Evolutionary conservation across 2,888 invertebrate genomes (phyloP).

Genomic region (Ormia ochracea): DNA sequence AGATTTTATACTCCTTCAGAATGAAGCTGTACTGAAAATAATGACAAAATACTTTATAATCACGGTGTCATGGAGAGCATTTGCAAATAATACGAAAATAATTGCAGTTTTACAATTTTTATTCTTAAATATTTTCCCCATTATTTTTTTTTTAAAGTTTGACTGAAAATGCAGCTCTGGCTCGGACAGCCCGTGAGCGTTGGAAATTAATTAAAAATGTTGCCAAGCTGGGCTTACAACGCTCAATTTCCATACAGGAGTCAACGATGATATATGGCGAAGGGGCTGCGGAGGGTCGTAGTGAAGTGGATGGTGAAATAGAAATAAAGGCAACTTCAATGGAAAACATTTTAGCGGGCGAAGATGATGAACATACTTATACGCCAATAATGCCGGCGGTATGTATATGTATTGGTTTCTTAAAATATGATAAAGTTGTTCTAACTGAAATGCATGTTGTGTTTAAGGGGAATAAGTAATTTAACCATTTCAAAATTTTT

Average conservation of each 20-base stretch:
- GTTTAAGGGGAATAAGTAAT: not conserved
- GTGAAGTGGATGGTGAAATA: slow-evolving; percentile 49
- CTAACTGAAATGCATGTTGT: not conserved
- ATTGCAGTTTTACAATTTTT: not conserved
- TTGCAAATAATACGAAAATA: not conserved
- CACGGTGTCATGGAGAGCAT: not conserved
- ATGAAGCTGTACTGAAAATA: not conserved
- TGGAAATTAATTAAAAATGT: slow-evolving; percentile 77
- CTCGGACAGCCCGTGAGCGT: slow-evolving; percentile 78
- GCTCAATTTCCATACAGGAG: slow-evolving; percentile 66
- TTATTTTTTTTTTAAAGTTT: slow-evolving; percentile 16
- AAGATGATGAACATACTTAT: slow-evolving; percentile 63
- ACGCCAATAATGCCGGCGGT: slow-evolving; percentile 45
- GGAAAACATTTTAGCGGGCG: slow-evolving; percentile 59
- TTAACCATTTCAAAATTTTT: too few species aligned
- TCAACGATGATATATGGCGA: slow-evolving; percentile 47
- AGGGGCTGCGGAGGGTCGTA: not conserved
- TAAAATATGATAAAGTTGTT: not conserved
- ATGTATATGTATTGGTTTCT: slow-evolving; percentile 31
- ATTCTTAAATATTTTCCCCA: not conserved
- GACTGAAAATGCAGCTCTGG: slow-evolving; percentile 57
- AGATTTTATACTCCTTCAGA: not conserved
- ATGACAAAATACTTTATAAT: not conserved
- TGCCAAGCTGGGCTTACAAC: slow-evolving; percentile 74
- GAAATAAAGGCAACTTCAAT: slow-evolving; percentile 45